Evolutionary conservation across 2,888 invertebrate species (phyloP).

Genomic region (Pedicia rivosa): DNA sequence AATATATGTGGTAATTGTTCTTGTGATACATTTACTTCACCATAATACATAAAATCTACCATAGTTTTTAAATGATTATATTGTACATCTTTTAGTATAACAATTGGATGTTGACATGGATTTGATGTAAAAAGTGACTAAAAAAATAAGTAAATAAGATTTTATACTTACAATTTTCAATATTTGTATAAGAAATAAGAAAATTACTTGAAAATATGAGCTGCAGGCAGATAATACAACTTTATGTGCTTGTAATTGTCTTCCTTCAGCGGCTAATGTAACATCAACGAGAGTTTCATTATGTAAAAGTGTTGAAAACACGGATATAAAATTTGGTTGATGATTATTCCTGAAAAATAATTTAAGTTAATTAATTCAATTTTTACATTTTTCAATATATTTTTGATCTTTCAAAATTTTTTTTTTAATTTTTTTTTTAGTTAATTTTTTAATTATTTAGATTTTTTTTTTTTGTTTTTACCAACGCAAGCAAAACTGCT

Average conservation of each 20-base stretch:
- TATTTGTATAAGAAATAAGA: neutral
- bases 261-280: constrained; percentile 79
- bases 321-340: constrained; percentile 82
- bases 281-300: constrained; percentile 79
- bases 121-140: constrained; percentile 70
- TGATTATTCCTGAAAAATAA: no score
- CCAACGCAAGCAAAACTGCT: constrained; percentile 71
- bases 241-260: constrained; percentile 76
- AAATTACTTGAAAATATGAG: constrained; percentile 72
- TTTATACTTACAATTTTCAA: neutral
- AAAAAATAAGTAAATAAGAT: constrained; percentile 16
- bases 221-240: constrained; percentile 82
- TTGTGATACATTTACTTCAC: constrained; percentile 82
- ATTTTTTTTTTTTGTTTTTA: no score
- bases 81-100: constrained; percentile 76
- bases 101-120: constrained; percentile 79
- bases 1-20: constrained; percentile 65
- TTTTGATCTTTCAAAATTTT: no score
- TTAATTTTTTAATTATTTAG: no score
- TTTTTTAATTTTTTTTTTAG: no score
- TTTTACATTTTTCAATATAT: no score
- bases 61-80: constrained; percentile 72
- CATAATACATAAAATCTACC: constrained; percentile 87
- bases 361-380: no score
- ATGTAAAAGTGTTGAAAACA: constrained; percentile 67